Conservation (phyloP, 2,888 invertebrate species). For the Lasioglossum vierecki region DNA sequence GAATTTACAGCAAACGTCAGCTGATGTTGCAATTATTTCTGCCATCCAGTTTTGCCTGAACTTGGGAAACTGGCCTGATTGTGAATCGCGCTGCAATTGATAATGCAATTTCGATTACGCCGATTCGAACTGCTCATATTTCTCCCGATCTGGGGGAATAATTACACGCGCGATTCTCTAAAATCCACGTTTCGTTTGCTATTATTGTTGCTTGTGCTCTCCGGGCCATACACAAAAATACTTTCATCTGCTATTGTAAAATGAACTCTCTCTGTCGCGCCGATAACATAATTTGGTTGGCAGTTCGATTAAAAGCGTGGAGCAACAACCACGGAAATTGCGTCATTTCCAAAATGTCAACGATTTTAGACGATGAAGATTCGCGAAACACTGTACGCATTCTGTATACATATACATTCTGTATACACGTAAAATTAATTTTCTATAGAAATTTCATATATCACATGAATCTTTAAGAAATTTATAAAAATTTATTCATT, state of each 20-base stretch:
- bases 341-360: not conserved
- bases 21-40: slow-evolving; percentile 75
- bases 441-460: not conserved
- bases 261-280: not conserved
- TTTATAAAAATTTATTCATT: not conserved
- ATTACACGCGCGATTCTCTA: not conserved
- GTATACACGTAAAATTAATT: not conserved
- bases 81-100: slow-evolving; percentile 51
- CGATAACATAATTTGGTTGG: not conserved
- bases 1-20: slow-evolving; percentile 73
- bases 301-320: not conserved
- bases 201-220: not conserved
- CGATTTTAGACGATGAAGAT: not conserved
- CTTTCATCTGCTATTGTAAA: not conserved
- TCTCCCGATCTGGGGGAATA: not conserved
- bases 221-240: not conserved
- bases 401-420: not conserved
- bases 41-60: slow-evolving; percentile 66
- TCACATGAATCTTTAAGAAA: not conserved
- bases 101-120: slow-evolving; percentile 52
- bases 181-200: not conserved
- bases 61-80: slow-evolving; percentile 49
- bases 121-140: not conserved
- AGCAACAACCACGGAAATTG: not conserved
- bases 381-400: not conserved